Percentiles rank a stretch among this genome's conserved stretches.
Evolutionary conservation across 2,113 vertebrate genomes (phyloP).

Genomic region (Antigone vipio): DNA sequence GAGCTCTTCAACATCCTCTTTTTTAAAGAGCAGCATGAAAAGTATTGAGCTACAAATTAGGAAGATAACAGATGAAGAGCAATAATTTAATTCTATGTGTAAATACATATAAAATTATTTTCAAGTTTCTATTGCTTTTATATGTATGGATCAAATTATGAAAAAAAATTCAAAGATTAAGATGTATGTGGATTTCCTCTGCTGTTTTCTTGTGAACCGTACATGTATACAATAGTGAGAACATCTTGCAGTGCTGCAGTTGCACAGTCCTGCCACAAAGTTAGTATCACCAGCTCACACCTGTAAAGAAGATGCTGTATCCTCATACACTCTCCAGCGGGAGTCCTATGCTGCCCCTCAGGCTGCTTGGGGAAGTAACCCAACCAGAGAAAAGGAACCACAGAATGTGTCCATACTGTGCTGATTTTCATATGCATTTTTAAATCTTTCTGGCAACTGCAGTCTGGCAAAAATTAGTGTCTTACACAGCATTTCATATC

Average conservation of each 20-base stretch:
- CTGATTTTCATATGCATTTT: not conserved
- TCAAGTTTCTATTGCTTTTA: not conserved
- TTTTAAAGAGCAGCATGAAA: not conserved
- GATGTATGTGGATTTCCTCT: not conserved
- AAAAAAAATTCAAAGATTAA: not conserved
- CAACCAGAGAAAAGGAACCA: not conserved
- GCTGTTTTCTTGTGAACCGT: not conserved
- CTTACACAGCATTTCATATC: not conserved
- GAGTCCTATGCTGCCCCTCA: not conserved
- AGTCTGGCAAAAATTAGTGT: not conserved
- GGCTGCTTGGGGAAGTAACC: not conserved
- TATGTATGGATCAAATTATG: accelerated
- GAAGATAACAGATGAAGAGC: not conserved
- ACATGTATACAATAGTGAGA: not conserved
- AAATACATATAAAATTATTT: not conserved
- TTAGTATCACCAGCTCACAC: not conserved
- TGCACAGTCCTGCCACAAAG: not conserved
- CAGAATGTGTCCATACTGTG: not conserved
- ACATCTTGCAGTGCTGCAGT: not conserved
- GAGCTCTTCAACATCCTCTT: not conserved
- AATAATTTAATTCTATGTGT: not conserved
- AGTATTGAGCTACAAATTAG: not conserved
- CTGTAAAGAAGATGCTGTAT: not conserved
- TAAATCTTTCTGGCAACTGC: not conserved
- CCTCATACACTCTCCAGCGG: not conserved